These are phyloP conservation scores for Palloptera scutellata DNA, from an alignment of 2,888 invertebrate genomes.

Conservation along the genomic window DNA sequence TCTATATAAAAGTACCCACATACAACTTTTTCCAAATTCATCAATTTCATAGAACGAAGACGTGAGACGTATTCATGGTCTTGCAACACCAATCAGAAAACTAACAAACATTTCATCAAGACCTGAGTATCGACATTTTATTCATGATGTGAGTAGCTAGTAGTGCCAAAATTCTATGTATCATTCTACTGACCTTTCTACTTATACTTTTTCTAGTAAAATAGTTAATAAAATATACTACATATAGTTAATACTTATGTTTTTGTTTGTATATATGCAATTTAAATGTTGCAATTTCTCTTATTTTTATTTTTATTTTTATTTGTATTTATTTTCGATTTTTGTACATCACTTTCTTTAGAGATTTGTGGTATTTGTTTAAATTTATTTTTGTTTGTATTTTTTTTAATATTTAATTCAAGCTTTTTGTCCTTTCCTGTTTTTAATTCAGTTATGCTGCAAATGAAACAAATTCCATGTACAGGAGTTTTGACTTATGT, in stretches of 20 bases:
- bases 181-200: not conserved
- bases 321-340: not conserved
- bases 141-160: slow-evolving; percentile 65
- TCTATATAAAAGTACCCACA: slow-evolving; percentile 27
- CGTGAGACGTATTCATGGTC: slow-evolving; percentile 65
- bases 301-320: slow-evolving; percentile 2
- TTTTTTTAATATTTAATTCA: no score
- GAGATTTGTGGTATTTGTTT: no score
- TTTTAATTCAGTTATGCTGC: no score
- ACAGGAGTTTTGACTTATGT: no score
- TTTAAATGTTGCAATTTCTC: not conserved
- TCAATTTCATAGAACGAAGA: slow-evolving; percentile 64
- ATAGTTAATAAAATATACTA: not conserved
- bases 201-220: slow-evolving; percentile 6
- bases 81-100: slow-evolving; percentile 65
- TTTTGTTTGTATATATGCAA: not conserved
- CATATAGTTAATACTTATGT: not conserved
- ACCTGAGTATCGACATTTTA: slow-evolving; percentile 65
- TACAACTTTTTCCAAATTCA: slow-evolving; percentile 42
- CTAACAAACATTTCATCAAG: slow-evolving; percentile 65
- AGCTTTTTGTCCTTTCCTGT: no score
- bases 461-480: no score
- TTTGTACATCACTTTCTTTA: no score
- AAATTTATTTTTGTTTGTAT: no score
- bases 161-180: slow-evolving; percentile 28